Conservation (phyloP, 2,113 vertebrate genomes). For the Falco punctatus region DNA sequence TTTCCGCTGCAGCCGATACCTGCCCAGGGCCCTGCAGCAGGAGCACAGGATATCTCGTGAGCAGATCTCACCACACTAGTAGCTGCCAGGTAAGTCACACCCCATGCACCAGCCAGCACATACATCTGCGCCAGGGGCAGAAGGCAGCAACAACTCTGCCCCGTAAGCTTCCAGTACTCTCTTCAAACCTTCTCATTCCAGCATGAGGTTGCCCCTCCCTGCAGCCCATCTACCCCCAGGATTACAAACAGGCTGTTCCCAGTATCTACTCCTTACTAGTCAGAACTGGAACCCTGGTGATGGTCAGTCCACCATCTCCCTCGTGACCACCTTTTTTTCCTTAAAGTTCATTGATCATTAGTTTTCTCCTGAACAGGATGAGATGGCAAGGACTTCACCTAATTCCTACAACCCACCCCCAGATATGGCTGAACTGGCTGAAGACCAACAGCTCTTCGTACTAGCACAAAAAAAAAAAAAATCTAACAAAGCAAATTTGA, state of each 20-base stretch:
- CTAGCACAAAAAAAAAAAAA: background rate
- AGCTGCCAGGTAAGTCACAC: background rate
- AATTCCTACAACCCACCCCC: background rate
- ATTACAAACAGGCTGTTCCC: background rate
- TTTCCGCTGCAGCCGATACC: background rate
- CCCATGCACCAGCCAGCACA: accelerated
- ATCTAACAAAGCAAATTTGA: background rate
- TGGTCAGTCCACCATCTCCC: background rate
- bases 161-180: background rate
- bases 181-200: background rate
- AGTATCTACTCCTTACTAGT: background rate
- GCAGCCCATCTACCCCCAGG: background rate
- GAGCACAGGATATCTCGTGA: background rate
- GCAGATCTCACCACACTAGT: background rate
- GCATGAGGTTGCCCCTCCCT: accelerated
- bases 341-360: background rate
- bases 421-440: background rate
- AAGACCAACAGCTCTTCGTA: background rate
- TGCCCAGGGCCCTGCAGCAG: background rate
- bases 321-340: background rate
- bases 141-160: background rate
- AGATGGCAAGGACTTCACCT: background rate
- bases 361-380: background rate
- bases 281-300: background rate
- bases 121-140: background rate